phyloP scores from a whole-genome alignment of 2,797 vertebrate genomes.

The Brachymystax lenok region DNA sequence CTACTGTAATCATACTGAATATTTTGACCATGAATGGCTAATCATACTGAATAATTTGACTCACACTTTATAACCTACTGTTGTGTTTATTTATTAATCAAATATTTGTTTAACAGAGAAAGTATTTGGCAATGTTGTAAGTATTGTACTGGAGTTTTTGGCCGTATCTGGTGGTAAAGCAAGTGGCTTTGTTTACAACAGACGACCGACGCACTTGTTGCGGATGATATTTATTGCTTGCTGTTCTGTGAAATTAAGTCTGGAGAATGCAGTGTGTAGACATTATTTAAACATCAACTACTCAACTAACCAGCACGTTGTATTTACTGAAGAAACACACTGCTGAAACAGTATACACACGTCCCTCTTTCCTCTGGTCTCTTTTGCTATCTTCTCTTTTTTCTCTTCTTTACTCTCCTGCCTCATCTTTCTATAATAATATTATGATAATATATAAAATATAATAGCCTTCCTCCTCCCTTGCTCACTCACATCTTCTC shows the following conservation, averaged over 20 bases:
- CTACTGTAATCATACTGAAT: conserved; percentile 37
- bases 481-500: too few species aligned
- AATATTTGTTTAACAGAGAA: conserved; percentile 50
- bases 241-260: conserved; percentile 38
- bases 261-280: conserved; percentile 31
- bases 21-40: too few species aligned
- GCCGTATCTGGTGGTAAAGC: conserved; percentile 39
- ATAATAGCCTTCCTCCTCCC: not conserved
- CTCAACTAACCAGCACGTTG: conserved; percentile 28
- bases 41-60: conserved; percentile 42
- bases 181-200: conserved; percentile 37
- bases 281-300: conserved; percentile 54
- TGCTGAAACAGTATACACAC: not conserved
- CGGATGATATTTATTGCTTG: not conserved
- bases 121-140: not conserved
- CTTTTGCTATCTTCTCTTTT: not conserved
- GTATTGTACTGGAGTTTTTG: not conserved
- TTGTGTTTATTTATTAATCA: conserved; percentile 61
- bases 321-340: conserved; percentile 23
- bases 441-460: not conserved
- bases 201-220: conserved; percentile 5
- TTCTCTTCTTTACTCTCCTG: conserved; percentile 18
- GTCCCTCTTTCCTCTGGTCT: not conserved
- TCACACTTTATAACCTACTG: conserved; percentile 47
- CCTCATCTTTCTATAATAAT: not conserved